These are phyloP conservation scores for Acanthopleura granulata DNA, from an alignment of 2,888 invertebrate genomes.

Conservation along the genomic window DNA sequence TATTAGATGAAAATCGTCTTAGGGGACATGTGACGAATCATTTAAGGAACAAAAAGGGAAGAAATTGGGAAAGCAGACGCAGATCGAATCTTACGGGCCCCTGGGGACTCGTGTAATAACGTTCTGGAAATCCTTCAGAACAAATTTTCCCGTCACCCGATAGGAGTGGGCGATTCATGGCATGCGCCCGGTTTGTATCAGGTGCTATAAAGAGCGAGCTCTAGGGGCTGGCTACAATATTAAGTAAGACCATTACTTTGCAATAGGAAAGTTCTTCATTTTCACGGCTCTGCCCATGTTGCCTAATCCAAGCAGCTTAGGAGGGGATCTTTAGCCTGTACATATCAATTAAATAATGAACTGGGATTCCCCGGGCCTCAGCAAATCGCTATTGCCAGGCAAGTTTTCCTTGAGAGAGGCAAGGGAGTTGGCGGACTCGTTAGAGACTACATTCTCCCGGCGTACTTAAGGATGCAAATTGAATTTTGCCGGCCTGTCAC, in stretches of 20 bases:
- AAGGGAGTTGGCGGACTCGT: too few species aligned
- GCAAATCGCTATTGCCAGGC: background rate
- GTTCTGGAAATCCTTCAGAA: background rate
- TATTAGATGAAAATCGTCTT: constrained; percentile 10
- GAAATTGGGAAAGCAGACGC: constrained; percentile 2
- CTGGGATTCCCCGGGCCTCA: background rate
- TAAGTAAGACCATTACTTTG: constrained; percentile 10
- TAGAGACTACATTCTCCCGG: background rate
- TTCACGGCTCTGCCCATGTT: background rate
- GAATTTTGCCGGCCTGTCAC: background rate
- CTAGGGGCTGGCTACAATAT: background rate
- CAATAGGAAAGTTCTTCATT: background rate
- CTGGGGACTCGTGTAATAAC: background rate
- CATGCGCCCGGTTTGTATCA: background rate
- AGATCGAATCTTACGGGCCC: constrained; percentile 4
- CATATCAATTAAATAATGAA: constrained; percentile 10
- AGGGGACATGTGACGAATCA: constrained; percentile 6
- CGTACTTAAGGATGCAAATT: constrained; percentile 10
- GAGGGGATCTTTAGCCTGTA: background rate
- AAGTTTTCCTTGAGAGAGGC: background rate
- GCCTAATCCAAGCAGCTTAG: background rate
- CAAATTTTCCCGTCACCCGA: background rate
- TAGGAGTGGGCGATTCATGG: background rate
- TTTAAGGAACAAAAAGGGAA: constrained; percentile 9
- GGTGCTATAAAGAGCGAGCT: background rate